These are phyloP conservation scores for Drosophila funebris DNA, from an alignment of 1,140 invertebrate species.

Conservation along the genomic window DNA sequence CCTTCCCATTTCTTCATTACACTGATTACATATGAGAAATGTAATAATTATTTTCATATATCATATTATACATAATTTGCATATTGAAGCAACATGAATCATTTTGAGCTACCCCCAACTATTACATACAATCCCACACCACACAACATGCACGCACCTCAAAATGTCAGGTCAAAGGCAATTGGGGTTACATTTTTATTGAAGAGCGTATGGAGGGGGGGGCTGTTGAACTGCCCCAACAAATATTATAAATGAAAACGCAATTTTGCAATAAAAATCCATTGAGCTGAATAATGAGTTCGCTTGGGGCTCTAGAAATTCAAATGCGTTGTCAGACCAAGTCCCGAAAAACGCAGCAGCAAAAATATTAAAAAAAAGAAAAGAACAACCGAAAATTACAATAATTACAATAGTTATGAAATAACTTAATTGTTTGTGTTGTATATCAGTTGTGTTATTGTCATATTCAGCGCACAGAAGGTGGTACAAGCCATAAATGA, in stretches of 20 bases:
- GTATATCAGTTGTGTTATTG: constrained; percentile 44
- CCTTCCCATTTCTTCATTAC: neutral
- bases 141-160: constrained; percentile 20
- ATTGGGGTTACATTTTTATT: constrained; percentile 22
- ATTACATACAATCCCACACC: neutral
- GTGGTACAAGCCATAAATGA: constrained; percentile 31
- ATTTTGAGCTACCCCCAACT: constrained; percentile 3
- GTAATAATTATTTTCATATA: constrained; percentile 31
- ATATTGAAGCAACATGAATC: constrained; percentile 36
- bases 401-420: constrained; percentile 49
- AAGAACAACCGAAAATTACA: constrained; percentile 9
- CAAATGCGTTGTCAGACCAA: constrained; percentile 32
- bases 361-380: neutral
- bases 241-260: constrained; percentile 69
- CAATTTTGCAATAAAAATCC: constrained; percentile 79
- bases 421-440: constrained; percentile 62
- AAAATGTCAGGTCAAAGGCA: neutral
- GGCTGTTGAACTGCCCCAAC: neutral
- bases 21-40: constrained; percentile 18
- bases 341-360: constrained; percentile 34
- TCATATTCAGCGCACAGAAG: constrained; percentile 60
- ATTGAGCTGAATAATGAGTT: constrained; percentile 51
- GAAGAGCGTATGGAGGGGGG: neutral
- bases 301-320: neutral
- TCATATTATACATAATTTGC: constrained; percentile 48